Base-by-base conservation (phyloP, 2,797 vertebrate genomes). In the Kryptopterus vitreolus region DNA sequence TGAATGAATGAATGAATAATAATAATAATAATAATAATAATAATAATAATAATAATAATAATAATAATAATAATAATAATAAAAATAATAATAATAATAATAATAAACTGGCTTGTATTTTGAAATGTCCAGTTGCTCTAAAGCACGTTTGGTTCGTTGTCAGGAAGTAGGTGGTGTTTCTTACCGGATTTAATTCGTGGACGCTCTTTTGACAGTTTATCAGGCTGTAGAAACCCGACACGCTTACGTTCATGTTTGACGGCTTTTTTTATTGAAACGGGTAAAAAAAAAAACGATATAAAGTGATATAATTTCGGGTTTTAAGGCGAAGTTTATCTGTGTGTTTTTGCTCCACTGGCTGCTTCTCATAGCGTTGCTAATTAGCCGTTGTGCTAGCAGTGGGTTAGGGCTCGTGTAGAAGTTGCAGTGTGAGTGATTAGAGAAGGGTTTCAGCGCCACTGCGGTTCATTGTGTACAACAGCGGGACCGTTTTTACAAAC, bases 81-180 rank as follows among this genome's bases (percentile, higher is more conserved):
- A n/a, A n/a, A n/a, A n/a, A n/a, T n/a, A n/a, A n/a, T n/a, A n/a
- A n/a, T n/a, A n/a, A n/a, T n/a, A n/a, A n/a, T n/a, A n/a, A n/a
- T n/a, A n/a, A n/a, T n/a, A n/a, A 43, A 53, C 1, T 1, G 50
- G n/a, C 76, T 71, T 80, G 77, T 86, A 83, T 80, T 85, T 83
- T 85, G 82, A 74, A 52, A 69, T 52, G 1, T 18, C 1, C 18
- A 76, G 13, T 31, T n/a, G 71, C 35, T 43, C n/a, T 58, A 6
- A 11, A 18, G 16, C 13, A 3, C 29, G 10, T 24, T 15, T 8
- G 58, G 10, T 22, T 70, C 1, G 43, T 78, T 68, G 24, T 26
- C n/a, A 59, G 84, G 84, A 86, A 75, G 78, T 84, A 69, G 33
- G 82, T 76, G 4, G 15, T 6, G 24, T 16, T 24, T 8, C n/a